A percentile compares a stretch with the other conserved stretches of the same genome.
phyloP scores from a whole-genome alignment of 64 coral and sea anemone species.

The Porites australiensis region DNA sequence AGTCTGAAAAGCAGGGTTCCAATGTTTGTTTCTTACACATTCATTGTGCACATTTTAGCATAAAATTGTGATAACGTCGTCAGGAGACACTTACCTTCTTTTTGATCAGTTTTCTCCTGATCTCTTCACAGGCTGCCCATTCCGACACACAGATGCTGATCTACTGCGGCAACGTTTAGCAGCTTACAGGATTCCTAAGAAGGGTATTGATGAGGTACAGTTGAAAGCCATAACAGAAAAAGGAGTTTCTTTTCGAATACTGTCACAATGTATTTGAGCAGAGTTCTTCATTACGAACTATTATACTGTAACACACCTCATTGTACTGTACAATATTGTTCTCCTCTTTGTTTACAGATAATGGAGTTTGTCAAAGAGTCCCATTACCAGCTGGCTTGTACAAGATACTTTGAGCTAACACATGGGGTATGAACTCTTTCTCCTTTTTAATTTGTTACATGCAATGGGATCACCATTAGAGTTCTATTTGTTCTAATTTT shows the following conservation, averaged over 20 bases:
- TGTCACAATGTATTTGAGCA: no score
- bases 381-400: conserved; percentile 97
- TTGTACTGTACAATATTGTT: not conserved
- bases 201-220: conserved; percentile 86
- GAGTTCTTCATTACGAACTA: no score
- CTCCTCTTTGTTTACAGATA: conserved; percentile 59
- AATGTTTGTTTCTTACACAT: no score
- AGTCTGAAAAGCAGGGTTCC: no score
- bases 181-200: conserved; percentile 68
- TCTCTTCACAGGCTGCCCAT: conserved; percentile 84
- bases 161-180: conserved; percentile 78
- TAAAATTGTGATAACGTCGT: no score
- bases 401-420: conserved; percentile 94
- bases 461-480: not conserved
- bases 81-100: no score
- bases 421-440: conserved; percentile 61
- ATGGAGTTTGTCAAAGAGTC: conserved; percentile 87
- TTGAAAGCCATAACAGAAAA: not conserved
- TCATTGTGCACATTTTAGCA: no score
- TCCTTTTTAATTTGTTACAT: not conserved
- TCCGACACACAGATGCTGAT: conserved; percentile 91
- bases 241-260: no score
- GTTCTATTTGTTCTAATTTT: not conserved
- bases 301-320: no score
- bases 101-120: not conserved